phyloP scores from a whole-genome alignment of 2,888 invertebrate genomes.

The Trachelus tabidus region DNA sequence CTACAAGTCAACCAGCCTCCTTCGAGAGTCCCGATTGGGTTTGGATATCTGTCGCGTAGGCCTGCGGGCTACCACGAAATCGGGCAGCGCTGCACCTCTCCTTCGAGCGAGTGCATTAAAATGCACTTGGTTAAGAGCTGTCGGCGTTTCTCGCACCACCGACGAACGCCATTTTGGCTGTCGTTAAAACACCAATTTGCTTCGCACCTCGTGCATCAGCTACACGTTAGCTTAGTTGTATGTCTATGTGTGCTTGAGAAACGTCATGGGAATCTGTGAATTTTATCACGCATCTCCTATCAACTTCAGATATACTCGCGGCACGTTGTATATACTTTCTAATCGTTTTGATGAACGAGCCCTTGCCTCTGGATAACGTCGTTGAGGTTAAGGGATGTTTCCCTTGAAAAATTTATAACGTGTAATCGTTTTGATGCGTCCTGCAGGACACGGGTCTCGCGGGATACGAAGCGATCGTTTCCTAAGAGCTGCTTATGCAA shows the following conservation, averaged over 20 bases:
- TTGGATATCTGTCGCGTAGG: constrained; percentile 1
- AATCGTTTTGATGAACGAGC: background rate
- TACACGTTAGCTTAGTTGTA: background rate
- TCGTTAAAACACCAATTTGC: constrained; percentile 45
- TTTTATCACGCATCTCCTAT: background rate
- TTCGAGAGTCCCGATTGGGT: background rate
- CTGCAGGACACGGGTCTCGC: constrained; percentile 54
- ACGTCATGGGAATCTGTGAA: background rate
- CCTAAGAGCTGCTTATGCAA: constrained; percentile 64
- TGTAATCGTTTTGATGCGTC: constrained; percentile 60
- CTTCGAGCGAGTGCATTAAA: constrained; percentile 21
- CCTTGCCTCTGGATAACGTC: background rate
- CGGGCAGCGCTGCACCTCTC: background rate
- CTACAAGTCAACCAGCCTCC: constrained; percentile 50
- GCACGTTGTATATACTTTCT: background rate
- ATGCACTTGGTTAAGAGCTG: constrained; percentile 24
- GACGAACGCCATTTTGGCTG: constrained; percentile 42
- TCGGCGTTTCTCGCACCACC: constrained; percentile 31
- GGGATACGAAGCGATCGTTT: constrained; percentile 61
- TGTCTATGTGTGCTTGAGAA: background rate
- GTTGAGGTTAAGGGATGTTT: background rate
- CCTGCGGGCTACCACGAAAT: background rate
- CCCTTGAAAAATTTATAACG: constrained; percentile 51
- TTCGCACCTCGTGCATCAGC: constrained; percentile 42
- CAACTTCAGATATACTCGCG: background rate